A percentile compares a stretch with the other conserved stretches of the same genome.
These are phyloP conservation scores for Xestia rhomboidea DNA, from an alignment of 2,888 invertebrate species.

Conservation along the genomic window DNA sequence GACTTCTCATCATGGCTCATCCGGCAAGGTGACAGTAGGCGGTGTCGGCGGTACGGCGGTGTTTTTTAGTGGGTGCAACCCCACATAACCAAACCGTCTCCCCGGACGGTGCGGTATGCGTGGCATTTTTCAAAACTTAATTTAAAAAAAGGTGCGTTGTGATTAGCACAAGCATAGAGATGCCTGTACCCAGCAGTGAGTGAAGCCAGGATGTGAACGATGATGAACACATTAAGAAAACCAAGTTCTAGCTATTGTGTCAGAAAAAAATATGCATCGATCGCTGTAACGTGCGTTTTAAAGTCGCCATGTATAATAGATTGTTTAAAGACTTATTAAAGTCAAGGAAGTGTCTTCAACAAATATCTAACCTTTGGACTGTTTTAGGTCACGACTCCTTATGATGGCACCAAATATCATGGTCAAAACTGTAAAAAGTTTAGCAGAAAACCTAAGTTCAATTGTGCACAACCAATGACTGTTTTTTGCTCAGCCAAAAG, in stretches of 20 bases:
- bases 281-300: background rate
- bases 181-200: background rate
- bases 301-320: background rate
- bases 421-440: conserved; percentile 30
- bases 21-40: too few species aligned
- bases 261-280: too few species aligned
- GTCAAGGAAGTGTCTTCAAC: conserved; percentile 38
- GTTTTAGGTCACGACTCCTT: conserved; percentile 27
- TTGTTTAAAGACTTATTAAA: background rate
- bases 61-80: too few species aligned
- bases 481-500: background rate
- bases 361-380: conserved; percentile 35
- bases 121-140: too few species aligned
- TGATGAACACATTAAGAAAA: background rate
- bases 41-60: too few species aligned
- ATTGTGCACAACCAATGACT: background rate
- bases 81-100: too few species aligned
- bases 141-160: too few species aligned
- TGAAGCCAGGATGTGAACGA: background rate
- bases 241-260: background rate
- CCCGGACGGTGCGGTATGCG: too few species aligned
- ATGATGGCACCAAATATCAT: conserved; percentile 41
- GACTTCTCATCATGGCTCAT: too few species aligned
- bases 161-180: background rate
- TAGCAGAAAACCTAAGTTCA: background rate